Base-by-base conservation (phyloP, 2,797 vertebrate species). In the Ispidina lecontei region DNA sequence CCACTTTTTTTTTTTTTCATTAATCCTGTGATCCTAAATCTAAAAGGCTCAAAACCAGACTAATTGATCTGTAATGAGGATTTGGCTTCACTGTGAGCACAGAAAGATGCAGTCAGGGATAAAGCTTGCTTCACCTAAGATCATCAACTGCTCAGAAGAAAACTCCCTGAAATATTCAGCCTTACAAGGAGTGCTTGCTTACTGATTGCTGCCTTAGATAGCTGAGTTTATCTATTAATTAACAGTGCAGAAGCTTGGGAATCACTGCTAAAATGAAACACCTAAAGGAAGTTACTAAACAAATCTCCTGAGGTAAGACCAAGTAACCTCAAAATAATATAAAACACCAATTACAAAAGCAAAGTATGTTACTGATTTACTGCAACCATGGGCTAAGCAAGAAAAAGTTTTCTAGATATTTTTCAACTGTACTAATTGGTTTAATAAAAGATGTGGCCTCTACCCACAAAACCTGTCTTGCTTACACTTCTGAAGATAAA, bases 61-160 rank as follows among this genome's bases (percentile, higher is more conserved):
- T 98, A 99, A 99, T 97, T 98, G 98, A 98, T 98, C 98, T 98
- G 98, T 98, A 98, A 98, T 98, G 98, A 98, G 97, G 98, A 97
- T 97, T 93, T 97, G 97, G 98, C 98, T 72, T 97, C 95, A 95
- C 93, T 91, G 84, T 74, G 96, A 97, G 95, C 93, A 96, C 54
- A 97, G 97, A 92, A 96, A 97, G 97, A 96, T 16, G 0, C 97
- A 97, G 96, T 69, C 92, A 70, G 81, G 87, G 97, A 97, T 73
- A 37, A 93, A 87, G 71, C 85, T 92, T 77, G 51, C 82, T 93
- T 93, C 78, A 58, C 77, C 64, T 89, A 90, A 89, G 92, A 95
- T 89, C 68, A 65, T 79, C 92, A 87, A 82, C 80, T 85, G 84
- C 70, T 70, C 59, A 84, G 52, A 84, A 84, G 37, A 25, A 33